These are phyloP conservation scores for Drosophila diplacantha DNA, from an alignment of 2,888 invertebrate species.

Conservation along the genomic window DNA sequence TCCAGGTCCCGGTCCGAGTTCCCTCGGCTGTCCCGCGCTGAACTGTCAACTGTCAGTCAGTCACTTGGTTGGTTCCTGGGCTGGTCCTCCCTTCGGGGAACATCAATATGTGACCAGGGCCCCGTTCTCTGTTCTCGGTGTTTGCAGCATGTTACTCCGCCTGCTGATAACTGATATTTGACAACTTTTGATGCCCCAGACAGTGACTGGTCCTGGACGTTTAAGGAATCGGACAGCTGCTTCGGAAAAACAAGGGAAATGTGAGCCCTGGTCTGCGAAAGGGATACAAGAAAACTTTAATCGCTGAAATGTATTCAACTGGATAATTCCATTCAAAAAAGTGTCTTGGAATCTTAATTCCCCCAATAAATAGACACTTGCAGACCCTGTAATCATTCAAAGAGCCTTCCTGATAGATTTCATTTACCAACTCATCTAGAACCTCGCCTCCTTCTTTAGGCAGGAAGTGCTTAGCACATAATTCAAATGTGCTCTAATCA, in stretches of 20 bases:
- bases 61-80: conserved; percentile 34
- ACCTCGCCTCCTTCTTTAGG: background rate
- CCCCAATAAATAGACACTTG: background rate
- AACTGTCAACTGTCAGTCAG: conserved; percentile 72
- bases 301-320: no score
- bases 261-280: conserved; percentile 37
- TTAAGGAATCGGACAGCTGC: conserved; percentile 69
- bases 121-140: conserved; percentile 20
- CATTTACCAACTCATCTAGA: background rate
- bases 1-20: conserved; percentile 12
- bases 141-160: conserved; percentile 63
- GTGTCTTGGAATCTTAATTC: background rate
- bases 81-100: conserved; percentile 35
- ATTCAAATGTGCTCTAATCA: conserved; percentile 28
- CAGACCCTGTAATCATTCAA: no score
- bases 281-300: background rate
- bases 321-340: background rate
- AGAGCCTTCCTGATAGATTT: background rate
- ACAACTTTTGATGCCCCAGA: conserved; percentile 73
- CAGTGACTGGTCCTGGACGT: conserved; percentile 59
- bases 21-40: conserved; percentile 45
- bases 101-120: conserved; percentile 56
- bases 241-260: conserved; percentile 5
- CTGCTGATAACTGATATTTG: conserved; percentile 72
- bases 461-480: conserved; percentile 35